Percentiles rank a stretch among this genome's conserved stretches.
Evolutionary conservation across 2,888 invertebrate genomes (phyloP).

Genomic region (Agrochola lychnidis): DNA sequence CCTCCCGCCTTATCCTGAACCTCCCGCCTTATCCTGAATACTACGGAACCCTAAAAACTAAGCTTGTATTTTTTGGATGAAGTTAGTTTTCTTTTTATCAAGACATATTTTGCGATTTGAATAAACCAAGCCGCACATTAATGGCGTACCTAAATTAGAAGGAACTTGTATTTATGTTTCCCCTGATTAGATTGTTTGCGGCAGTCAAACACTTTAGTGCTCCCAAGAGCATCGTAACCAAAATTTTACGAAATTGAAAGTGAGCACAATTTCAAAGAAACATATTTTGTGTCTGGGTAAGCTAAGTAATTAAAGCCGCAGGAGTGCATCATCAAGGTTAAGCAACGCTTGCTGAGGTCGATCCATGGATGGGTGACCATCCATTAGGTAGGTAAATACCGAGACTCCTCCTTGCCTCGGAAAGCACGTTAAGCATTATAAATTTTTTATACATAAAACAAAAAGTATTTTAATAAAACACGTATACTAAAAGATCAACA

Average conservation of each 20-base stretch:
- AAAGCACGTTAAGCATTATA: background rate
- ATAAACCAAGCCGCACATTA: background rate
- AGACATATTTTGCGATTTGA: too few species aligned
- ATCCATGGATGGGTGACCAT: background rate
- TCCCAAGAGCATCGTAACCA: background rate
- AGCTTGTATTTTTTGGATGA: too few species aligned
- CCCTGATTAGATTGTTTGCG: conserved; percentile 22
- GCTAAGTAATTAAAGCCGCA: background rate
- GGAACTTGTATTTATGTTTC: background rate
- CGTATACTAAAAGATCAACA: too few species aligned
- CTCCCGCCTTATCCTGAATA: too few species aligned
- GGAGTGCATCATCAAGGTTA: background rate
- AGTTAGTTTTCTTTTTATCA: too few species aligned
- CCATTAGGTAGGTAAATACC: background rate
- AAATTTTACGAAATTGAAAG: background rate
- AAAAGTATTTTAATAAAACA: too few species aligned
- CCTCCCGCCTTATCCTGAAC: too few species aligned
- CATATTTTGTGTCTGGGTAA: background rate
- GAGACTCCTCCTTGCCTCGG: background rate
- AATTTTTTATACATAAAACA: too few species aligned
- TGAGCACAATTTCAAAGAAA: background rate
- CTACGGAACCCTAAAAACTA: too few species aligned
- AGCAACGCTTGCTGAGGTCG: background rate
- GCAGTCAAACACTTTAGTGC: background rate
- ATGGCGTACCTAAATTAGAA: background rate